phyloP scores from a whole-genome alignment of 2,888 invertebrate species.

The Dicyrtomina minuta region DNA sequence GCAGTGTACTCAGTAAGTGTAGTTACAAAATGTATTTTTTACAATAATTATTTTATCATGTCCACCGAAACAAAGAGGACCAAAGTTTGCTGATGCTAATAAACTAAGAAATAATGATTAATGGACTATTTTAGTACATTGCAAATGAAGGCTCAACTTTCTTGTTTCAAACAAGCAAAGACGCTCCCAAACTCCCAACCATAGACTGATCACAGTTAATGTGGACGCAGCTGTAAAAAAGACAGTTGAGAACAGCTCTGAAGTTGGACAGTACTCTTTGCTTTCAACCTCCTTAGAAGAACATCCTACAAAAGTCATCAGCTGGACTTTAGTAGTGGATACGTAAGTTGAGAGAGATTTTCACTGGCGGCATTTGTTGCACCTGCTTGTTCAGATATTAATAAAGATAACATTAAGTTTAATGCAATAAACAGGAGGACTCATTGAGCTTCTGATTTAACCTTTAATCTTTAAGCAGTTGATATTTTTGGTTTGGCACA shows the following conservation, averaged over 20 bases:
- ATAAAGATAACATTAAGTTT: not conserved
- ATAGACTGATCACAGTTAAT: conserved; percentile 19
- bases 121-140: conserved; percentile 1
- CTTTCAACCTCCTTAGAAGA: conserved; percentile 20
- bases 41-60: too few species aligned
- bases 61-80: too few species aligned
- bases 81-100: too few species aligned
- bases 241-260: not conserved
- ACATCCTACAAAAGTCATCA: too few species aligned
- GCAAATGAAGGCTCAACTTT: too few species aligned
- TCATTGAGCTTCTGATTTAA: too few species aligned
- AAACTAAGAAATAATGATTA: not conserved
- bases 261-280: not conserved
- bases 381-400: not conserved
- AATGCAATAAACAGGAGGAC: not conserved
- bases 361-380: too few species aligned
- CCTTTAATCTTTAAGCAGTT: too few species aligned
- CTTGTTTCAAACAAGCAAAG: conserved; percentile 18
- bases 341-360: conserved; percentile 1
- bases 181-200: conserved; percentile 26
- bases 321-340: conserved; percentile 16
- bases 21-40: too few species aligned
- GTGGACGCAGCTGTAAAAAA: not conserved
- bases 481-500: too few species aligned
- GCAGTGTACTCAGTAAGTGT: conserved; percentile 6